Conservation (phyloP, 2,797 vertebrate species). For the Pitangus sulphuratus region DNA sequence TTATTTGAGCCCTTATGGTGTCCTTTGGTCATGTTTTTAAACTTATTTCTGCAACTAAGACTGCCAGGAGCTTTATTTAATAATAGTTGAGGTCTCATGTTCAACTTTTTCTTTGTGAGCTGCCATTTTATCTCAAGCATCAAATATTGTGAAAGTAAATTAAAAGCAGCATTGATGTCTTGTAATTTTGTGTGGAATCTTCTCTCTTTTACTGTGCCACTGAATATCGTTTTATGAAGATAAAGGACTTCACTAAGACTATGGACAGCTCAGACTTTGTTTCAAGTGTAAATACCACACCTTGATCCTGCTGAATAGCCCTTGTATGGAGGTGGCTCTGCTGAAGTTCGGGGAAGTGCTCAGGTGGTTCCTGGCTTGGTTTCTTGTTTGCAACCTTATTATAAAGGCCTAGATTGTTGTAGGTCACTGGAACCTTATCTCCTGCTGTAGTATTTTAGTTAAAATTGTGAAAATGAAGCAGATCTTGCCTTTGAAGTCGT, state of each 20-base stretch:
- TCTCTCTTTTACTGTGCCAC: neutral
- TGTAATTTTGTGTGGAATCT: constrained; percentile 20
- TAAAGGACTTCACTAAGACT: neutral
- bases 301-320: neutral
- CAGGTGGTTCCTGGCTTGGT: neutral
- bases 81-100: constrained; percentile 44
- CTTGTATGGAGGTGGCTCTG: neutral
- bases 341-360: neutral
- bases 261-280: neutral
- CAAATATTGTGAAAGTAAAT: constrained; percentile 49
- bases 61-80: constrained; percentile 58
- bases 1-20: constrained; percentile 53
- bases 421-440: fast-evolving
- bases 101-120: constrained; percentile 50
- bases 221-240: neutral
- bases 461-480: neutral
- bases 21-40: constrained; percentile 64
- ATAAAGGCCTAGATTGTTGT: neutral
- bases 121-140: constrained; percentile 57
- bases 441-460: neutral
- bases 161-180: constrained; percentile 8
- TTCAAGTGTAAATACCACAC: neutral
- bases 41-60: constrained; percentile 57
- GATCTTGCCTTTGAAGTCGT: neutral
- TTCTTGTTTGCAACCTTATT: neutral